Base-by-base conservation (phyloP, 2,888 invertebrate species). In the Hirudinaria manillensis region DNA sequence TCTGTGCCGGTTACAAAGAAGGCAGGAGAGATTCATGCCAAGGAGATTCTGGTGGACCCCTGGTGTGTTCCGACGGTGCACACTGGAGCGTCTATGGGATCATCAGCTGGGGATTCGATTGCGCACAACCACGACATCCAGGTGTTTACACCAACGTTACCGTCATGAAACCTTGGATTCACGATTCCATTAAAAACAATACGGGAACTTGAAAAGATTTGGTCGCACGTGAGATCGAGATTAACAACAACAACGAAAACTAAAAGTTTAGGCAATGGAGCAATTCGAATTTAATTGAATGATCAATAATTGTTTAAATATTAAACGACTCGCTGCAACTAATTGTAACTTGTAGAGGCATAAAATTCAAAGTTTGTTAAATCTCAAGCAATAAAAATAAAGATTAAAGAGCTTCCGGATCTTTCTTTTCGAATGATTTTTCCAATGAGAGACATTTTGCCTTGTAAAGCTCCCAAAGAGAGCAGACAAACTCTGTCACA, bases 401-500 rank as follows among this genome's bases (percentile, higher is more conserved):
- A n/a, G n/a, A 21, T 61, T 61, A 61, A 27, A 61, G 61, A 7
- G n/a, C 68, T 29, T 68, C 32, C 13, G 36, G 68, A 34, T 34
- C 68, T 68, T 68, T 68, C 13, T 10, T 68, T 68, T 68, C 68
- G 21, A n/a, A 3, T 32, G 29, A 4, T 34, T n/a, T 68, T 16
- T 68, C 68, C 36, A 34, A 32, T 1, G 36, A 2, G n/a, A 68
- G 6, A 68, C 68, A 68, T 34, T 68, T 68, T 2, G 68, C 68
- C 32, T 68, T 68, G 77, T 82, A 85, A 76, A 83, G 81, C 71
- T 84, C 83, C 85, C 85, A 85, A 32, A 85, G 79, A 73, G 83
- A 82, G 61, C 83, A 81, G 66, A 85, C 83, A 76, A 85, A 80
- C 79, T 85, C 85, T 0, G 84, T 83, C 71, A 84, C 84, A 38